A percentile compares a stretch with the other conserved stretches of the same genome.
phyloP scores from a whole-genome alignment of 2,113 vertebrate genomes.

The Abramis brama region DNA sequence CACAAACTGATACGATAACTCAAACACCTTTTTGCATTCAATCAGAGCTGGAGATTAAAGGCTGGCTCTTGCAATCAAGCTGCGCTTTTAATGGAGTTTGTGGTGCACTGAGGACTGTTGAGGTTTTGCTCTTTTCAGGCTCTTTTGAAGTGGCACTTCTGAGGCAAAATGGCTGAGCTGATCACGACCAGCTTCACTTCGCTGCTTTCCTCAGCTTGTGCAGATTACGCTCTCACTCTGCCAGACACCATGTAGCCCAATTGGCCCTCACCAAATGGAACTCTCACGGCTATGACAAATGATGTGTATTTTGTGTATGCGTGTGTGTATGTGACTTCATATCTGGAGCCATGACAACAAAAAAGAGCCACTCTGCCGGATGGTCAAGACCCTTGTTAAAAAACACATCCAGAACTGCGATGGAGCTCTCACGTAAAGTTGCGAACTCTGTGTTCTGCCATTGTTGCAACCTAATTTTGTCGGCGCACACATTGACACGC shows the following conservation, averaged over 20 bases:
- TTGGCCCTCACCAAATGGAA: conserved; percentile 33
- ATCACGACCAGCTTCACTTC: conserved; percentile 26
- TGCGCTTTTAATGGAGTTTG: conserved; percentile 24
- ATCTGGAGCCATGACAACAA: not conserved
- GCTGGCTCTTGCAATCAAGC: conserved; percentile 19
- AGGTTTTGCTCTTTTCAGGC: conserved; percentile 15
- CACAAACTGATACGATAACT: not conserved
- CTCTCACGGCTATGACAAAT: conserved; percentile 13
- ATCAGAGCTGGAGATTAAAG: conserved; percentile 1
- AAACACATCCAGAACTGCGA: not conserved
- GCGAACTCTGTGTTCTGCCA: not conserved
- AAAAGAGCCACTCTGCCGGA: not conserved
- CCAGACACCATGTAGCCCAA: conserved; percentile 17
- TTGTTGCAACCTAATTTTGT: conserved; percentile 3
- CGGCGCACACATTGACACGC: not conserved
- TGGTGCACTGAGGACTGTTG: not conserved
- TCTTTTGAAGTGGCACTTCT: conserved; percentile 39
- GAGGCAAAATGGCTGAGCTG: conserved; percentile 28
- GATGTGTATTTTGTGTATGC: conserved; percentile 32
- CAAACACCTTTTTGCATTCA: conserved; percentile 22
- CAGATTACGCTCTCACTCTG: conserved; percentile 35
- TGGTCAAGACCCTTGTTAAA: not conserved
- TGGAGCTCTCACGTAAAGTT: conserved; percentile 12
- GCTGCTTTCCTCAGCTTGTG: conserved; percentile 18
- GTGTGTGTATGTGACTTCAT: conserved; percentile 4